Evolutionary conservation across 2,797 vertebrate species (phyloP), one percentile per base, ranked within the genome.

Genomic region (Pristis pectinata): DNA sequence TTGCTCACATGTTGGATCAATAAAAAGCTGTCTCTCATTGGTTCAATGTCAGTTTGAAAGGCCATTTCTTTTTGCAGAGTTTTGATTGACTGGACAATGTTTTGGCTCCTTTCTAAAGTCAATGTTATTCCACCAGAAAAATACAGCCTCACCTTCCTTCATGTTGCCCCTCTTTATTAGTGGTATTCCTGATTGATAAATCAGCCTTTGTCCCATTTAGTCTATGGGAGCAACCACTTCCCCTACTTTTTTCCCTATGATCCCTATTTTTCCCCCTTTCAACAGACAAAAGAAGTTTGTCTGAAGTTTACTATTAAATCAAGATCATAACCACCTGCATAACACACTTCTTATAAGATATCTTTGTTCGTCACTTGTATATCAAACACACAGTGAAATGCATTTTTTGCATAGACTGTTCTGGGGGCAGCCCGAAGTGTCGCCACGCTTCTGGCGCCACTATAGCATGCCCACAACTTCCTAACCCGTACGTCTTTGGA

Each of bases 61-160:
- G 34, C 56, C 56, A 87, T 59, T 87, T 59, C 53, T 87, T 59
- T 87, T 87, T 59, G 53, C 83, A 59, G 22, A n/a, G 83, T 15
- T 89, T 89, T 89, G 56, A 89, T 89, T 64, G 85, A 89, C 85
- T 89, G 85, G 30, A 89, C 13, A 61, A 37, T 8, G 56, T 37
- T 61, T 59, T 59, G 15, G 59, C 3, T 61, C 56, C 34, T 61
- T 61, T 89, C 59, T 34, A 89, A 61, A n/a, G 15, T 61, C 34
- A 37, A 37, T 61, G 37, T 13, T 59, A 87, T 59, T 56, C 27
- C 27, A 10, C 30, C 22, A 22, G 17, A 67, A 3, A 91, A 41
- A 24, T 91, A 24, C 59, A 61, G 2, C 59, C 41, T 41, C 37
- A n/a, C 77, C 4, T 79, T 79, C 15, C 13, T 91, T 41, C 87